A percentile compares a stretch with the other conserved stretches of the same genome.
These are phyloP conservation scores for Actinopyga echinites DNA, from an alignment of 53 echinoderm and acorn worm species.

Conservation along the genomic window DNA sequence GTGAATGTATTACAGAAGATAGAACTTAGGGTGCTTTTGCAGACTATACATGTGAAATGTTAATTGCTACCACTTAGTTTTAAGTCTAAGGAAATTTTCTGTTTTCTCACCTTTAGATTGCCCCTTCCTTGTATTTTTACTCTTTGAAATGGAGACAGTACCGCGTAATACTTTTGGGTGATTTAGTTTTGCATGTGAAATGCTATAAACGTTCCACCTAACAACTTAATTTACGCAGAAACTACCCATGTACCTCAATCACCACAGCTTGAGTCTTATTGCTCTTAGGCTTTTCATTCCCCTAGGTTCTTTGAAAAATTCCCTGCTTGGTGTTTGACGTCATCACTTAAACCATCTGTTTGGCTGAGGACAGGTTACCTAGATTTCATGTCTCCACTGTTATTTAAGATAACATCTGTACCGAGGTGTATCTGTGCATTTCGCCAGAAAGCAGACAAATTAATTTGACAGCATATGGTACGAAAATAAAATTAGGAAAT, in stretches of 20 bases:
- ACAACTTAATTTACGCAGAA: conserved; percentile 30
- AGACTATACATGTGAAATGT: no score
- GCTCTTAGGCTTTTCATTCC: neutral
- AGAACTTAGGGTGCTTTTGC: no score
- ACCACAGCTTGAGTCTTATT: conserved; percentile 15
- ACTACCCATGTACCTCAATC: conserved; percentile 11
- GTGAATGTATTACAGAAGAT: no score
- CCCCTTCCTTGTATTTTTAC: no score
- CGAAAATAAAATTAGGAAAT: conserved; percentile 32
- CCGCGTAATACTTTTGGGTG: neutral
- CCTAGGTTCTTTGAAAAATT: neutral
- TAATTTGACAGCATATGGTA: conserved; percentile 34
- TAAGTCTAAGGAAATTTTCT: no score
- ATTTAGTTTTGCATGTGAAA: conserved; percentile 10
- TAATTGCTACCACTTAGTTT: no score
- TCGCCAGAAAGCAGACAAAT: conserved; percentile 7
- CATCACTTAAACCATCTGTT: conserved; percentile 32
- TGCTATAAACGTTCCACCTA: conserved; percentile 17
- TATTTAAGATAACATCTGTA: conserved; percentile 32
- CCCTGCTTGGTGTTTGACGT: neutral
- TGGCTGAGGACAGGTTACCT: conserved; percentile 29
- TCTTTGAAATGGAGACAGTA: no score
- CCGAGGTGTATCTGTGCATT: conserved; percentile 27
- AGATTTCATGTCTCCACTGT: conserved; percentile 25
- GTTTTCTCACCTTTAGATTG: no score